Percentiles rank a stretch among this genome's conserved stretches.
These are phyloP conservation scores for Synanthedon vespiformis DNA, from an alignment of 2,888 invertebrate genomes.

Conservation along the genomic window DNA sequence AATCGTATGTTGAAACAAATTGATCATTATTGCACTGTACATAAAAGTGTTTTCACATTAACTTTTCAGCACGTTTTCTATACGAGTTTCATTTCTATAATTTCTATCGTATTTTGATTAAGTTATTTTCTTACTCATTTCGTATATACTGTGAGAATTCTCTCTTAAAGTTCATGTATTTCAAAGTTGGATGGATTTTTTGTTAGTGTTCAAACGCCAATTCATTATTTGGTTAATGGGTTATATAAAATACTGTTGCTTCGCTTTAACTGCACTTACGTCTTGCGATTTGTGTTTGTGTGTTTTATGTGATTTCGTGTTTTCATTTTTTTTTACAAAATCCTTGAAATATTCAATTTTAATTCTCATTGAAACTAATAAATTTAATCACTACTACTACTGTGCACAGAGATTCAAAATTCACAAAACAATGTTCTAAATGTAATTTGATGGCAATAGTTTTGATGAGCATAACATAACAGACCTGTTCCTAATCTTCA, in stretches of 20 bases:
- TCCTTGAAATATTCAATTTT: neutral
- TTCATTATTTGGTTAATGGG: slow-evolving; percentile 3
- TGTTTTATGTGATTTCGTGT: slow-evolving; percentile 24
- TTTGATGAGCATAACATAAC: neutral
- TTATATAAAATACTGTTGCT: slow-evolving; percentile 2
- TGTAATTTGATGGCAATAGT: neutral
- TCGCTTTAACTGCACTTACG: slow-evolving; percentile 29
- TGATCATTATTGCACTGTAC: slow-evolving; percentile 44
- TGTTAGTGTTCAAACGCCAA: neutral
- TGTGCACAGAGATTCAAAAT: neutral
- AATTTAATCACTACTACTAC: neutral
- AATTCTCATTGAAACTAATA: neutral
- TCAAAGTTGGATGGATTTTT: neutral
- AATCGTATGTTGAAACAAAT: slow-evolving; percentile 48
- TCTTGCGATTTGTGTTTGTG: slow-evolving; percentile 69
- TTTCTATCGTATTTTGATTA: no score
- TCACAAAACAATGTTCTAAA: neutral
- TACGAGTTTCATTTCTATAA: no score
- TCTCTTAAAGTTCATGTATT: no score
- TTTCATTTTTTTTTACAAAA: neutral
- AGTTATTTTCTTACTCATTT: no score
- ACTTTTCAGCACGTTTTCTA: no score
- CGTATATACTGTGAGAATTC: no score
- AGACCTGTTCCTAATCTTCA: no score
- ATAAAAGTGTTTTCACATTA: slow-evolving; percentile 6